Evolutionary conservation across 1,140 invertebrate species (phyloP).

Genomic region (Microplitis mediator): DNA sequence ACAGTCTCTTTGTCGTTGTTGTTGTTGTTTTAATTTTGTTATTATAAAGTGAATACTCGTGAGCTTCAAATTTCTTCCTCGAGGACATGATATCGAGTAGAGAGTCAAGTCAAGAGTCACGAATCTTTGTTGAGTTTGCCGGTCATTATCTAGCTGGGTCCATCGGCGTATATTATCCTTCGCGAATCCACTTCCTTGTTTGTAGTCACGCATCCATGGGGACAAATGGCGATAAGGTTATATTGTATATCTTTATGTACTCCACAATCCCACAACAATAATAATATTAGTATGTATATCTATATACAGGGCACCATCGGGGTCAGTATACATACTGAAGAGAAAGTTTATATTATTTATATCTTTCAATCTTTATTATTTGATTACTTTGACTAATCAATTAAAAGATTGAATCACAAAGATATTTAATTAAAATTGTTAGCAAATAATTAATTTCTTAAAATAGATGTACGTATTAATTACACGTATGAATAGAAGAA

Average conservation of each 20-base stretch:
- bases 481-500: too few species aligned
- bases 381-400: neutral
- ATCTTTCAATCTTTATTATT: neutral
- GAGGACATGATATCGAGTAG: neutral
- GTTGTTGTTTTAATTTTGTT: neutral
- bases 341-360: conserved; percentile 3
- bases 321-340: neutral
- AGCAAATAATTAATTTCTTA: too few species aligned
- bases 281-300: too few species aligned
- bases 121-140: conserved; percentile 9
- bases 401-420: neutral
- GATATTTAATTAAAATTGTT: too few species aligned
- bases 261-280: neutral
- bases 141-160: conserved; percentile 13
- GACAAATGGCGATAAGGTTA: conserved; percentile 8
- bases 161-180: conserved; percentile 18
- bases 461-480: too few species aligned
- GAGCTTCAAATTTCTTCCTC: conserved; percentile 19
- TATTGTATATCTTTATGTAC: neutral
- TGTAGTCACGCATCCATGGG: conserved; percentile 16
- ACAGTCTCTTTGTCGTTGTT: neutral
- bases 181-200: conserved; percentile 17
- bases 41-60: conserved; percentile 1
- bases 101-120: conserved; percentile 15
- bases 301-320: too few species aligned